phyloP scores from a whole-genome alignment of 2,797 vertebrate species.

The Acanthopagrus latus region DNA sequence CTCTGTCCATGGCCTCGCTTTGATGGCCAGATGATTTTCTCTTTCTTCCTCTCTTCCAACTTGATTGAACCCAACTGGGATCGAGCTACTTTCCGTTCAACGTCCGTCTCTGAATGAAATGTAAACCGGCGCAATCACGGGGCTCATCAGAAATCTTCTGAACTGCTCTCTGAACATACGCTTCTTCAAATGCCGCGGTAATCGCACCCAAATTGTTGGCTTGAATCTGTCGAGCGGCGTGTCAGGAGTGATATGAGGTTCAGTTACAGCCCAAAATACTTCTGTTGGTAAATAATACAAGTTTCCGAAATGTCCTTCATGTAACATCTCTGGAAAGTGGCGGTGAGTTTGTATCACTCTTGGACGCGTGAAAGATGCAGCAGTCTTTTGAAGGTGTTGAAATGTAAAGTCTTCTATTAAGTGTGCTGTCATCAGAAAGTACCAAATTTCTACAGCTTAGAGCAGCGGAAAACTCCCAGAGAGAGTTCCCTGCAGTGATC shows the following conservation, averaged over 20 bases:
- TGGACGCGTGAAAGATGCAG: conserved; percentile 5
- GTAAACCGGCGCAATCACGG: conserved; percentile 78
- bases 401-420: conserved; percentile 37
- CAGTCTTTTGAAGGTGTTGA: conserved; percentile 23
- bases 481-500: conserved; percentile 57
- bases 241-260: conserved; percentile 37
- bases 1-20: conserved; percentile 68
- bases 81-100: conserved; percentile 71
- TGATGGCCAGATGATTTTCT: conserved; percentile 69
- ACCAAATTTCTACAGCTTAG: conserved; percentile 48
- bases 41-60: conserved; percentile 44
- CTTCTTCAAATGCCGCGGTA: conserved; percentile 53
- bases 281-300: conserved; percentile 36
- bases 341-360: conserved; percentile 14
- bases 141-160: conserved; percentile 76
- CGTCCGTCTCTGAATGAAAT: conserved; percentile 73
- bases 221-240: conserved; percentile 41
- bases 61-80: conserved; percentile 80
- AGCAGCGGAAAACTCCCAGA: conserved; percentile 56
- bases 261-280: conserved; percentile 21
- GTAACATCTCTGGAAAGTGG: background rate
- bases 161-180: conserved; percentile 47
- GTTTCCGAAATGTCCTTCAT: conserved; percentile 10
- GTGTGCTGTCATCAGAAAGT: conserved; percentile 66
- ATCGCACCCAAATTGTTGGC: conserved; percentile 67